phyloP scores from a whole-genome alignment of 2,113 vertebrate species.

The Miniopterus natalensis region DNA sequence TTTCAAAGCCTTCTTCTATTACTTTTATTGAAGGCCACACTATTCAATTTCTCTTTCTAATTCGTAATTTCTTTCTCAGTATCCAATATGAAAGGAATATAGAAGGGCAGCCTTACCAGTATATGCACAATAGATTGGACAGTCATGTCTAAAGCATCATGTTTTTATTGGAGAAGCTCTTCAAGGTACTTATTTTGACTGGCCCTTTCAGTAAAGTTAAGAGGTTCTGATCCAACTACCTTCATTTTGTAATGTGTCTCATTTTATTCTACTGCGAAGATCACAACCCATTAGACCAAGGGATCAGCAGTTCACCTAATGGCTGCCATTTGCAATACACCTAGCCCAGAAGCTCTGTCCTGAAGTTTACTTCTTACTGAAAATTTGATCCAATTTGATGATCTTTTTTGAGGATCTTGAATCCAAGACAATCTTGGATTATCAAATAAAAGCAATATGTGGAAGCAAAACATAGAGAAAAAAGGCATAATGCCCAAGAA shows the following conservation, averaged over 20 bases:
- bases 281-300: neutral
- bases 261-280: neutral
- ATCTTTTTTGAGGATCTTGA: neutral
- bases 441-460: neutral
- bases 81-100: neutral
- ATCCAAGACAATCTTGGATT: neutral
- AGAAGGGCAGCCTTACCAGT: neutral
- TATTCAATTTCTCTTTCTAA: neutral
- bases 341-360: no score
- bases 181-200: neutral
- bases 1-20: neutral
- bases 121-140: neutral
- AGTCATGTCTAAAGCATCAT: neutral
- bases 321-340: neutral
- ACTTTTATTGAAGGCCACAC: neutral
- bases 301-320: neutral
- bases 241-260: neutral
- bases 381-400: neutral
- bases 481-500: neutral
- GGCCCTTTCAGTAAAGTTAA: neutral
- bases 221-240: neutral
- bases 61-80: neutral
- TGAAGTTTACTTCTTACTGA: neutral
- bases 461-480: neutral
- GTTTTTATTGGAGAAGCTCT: neutral